A percentile compares a stretch with the other conserved stretches of the same genome.
Conservation (phyloP, 2,888 invertebrate genomes). For the Macrophya alboannulata region DNA sequence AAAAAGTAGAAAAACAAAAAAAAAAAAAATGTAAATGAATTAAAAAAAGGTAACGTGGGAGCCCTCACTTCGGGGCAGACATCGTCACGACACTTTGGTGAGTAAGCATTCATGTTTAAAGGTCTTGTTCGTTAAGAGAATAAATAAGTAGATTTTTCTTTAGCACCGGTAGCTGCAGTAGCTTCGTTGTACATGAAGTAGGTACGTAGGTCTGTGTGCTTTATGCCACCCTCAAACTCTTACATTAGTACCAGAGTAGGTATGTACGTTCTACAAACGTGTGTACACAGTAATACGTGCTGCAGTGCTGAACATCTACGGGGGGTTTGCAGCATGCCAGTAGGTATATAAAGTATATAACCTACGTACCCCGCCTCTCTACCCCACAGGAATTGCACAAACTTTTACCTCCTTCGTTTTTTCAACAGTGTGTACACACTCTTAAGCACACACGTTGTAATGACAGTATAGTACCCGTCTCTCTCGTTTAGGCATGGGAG, state of each 20-base stretch:
- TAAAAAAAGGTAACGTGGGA: not conserved
- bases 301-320: not conserved
- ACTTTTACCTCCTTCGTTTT: not conserved
- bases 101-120: conserved; percentile 9
- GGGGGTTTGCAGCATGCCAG: not conserved
- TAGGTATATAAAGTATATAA: not conserved
- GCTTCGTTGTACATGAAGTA: not conserved
- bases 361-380: too few species aligned
- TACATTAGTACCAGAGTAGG: conserved; percentile 9
- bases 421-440: conserved; percentile 13
- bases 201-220: not conserved
- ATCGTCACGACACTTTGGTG: not conserved
- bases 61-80: not conserved
- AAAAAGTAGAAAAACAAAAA: not conserved
- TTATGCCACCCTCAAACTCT: conserved; percentile 3
- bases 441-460: conserved; percentile 34
- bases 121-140: conserved; percentile 24
- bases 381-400: not conserved
- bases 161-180: not conserved
- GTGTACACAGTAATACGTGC: conserved; percentile 29
- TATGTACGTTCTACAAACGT: not conserved
- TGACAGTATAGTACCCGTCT: conserved; percentile 13
- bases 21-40: conserved; percentile 2
- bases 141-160: conserved; percentile 34
- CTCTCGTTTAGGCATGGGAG: conserved; percentile 3